phyloP scores from a whole-genome alignment of 2,888 invertebrate species.

The Caenorhabditis angaria region DNA sequence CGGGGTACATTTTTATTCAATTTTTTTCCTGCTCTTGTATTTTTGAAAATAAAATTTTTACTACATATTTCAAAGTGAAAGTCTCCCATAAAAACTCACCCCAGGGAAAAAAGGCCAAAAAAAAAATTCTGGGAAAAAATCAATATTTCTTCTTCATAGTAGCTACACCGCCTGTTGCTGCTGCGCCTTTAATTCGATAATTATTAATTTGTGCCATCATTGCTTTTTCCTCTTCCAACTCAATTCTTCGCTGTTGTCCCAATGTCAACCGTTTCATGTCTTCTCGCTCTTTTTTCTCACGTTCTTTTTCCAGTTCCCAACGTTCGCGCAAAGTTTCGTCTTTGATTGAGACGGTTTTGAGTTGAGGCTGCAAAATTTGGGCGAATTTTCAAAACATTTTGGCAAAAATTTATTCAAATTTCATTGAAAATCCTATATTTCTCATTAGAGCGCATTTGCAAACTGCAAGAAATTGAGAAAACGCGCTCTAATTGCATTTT shows the following conservation, averaged over 20 bases:
- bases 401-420: not conserved
- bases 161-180: no score
- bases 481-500: no score
- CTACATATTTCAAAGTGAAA: no score
- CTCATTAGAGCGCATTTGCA: not conserved
- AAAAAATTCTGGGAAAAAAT: no score
- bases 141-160: constrained; percentile 21
- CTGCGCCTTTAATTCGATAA: not conserved
- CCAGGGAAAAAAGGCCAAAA: no score
- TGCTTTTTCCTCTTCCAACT: constrained; percentile 52
- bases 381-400: not conserved
- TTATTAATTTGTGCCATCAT: constrained; percentile 8
- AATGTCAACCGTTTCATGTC: constrained; percentile 57
- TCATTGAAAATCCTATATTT: not conserved
- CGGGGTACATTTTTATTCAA: no score
- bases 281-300: constrained; percentile 47
- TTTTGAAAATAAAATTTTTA: no score
- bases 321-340: constrained; percentile 45
- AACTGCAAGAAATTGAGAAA: not conserved
- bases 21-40: no score
- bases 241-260: constrained; percentile 49
- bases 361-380: constrained; percentile 23
- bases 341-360: constrained; percentile 52
- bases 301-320: constrained; percentile 49
- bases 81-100: no score